These are phyloP conservation scores for Ceratina australensis DNA, from an alignment of 1,140 invertebrate species.

Conservation along the genomic window DNA sequence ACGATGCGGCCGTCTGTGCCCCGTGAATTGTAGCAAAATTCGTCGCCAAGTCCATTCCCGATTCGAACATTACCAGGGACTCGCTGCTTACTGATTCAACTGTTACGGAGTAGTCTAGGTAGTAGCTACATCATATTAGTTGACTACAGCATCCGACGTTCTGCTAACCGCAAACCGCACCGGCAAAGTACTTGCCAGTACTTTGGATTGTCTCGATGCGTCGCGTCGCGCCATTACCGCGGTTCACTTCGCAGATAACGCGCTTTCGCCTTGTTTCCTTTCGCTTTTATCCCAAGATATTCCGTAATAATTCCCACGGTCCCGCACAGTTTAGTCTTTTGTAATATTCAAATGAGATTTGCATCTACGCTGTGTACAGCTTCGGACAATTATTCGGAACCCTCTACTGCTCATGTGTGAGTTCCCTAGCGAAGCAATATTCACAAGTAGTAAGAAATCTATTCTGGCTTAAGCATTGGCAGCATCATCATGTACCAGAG, in stretches of 20 bases:
- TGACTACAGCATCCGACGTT: conserved; percentile 2
- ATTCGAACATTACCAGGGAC: conserved; percentile 2
- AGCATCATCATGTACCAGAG: too few relatives aligned
- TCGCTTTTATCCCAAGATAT: conserved; percentile 3
- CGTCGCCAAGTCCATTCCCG: not conserved
- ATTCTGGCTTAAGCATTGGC: too few relatives aligned
- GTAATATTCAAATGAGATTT: too few relatives aligned
- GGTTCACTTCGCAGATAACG: conserved; percentile 9
- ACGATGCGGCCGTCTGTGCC: not conserved
- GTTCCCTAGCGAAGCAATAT: too few relatives aligned
- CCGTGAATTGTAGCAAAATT: not conserved
- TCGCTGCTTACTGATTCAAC: not conserved
- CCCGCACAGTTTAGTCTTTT: too few relatives aligned
- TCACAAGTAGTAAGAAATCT: too few relatives aligned
- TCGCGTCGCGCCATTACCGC: conserved; percentile 39
- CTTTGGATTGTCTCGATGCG: conserved; percentile 38
- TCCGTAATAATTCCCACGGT: not conserved
- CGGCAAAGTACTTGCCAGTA: not conserved
- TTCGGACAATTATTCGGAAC: too few relatives aligned
- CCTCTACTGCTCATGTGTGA: too few relatives aligned
- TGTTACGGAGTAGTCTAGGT: conserved; percentile 23
- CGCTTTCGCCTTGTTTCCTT: conserved; percentile 10
- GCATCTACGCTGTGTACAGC: too few relatives aligned
- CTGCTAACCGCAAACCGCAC: conserved; percentile 40
- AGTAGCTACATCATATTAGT: conserved; percentile 35